These are phyloP conservation scores for Brachypalpus laphriformis DNA, from an alignment of 2,888 invertebrate species.

Conservation along the genomic window DNA sequence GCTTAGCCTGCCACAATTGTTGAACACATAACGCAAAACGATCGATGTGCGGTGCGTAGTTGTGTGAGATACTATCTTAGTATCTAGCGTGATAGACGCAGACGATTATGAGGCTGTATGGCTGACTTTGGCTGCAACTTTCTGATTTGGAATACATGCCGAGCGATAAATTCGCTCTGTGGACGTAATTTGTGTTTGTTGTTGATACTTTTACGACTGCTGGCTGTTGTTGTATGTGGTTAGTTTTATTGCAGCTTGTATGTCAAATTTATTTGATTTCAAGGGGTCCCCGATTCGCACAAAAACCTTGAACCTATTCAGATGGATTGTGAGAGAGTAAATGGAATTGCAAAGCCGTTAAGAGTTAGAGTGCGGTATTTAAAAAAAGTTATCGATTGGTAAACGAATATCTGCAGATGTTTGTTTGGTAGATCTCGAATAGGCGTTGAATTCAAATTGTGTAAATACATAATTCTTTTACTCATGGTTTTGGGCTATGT, in stretches of 20 bases:
- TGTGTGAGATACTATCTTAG: slow-evolving; percentile 56
- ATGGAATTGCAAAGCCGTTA: slow-evolving; percentile 6
- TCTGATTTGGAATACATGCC: slow-evolving; percentile 71
- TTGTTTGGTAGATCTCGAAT: no score
- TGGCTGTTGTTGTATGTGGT: slow-evolving; percentile 53
- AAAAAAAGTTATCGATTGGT: slow-evolving; percentile 13
- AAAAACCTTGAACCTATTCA: slow-evolving; percentile 69
- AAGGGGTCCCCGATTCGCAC: slow-evolving; percentile 65
- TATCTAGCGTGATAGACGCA: slow-evolving; percentile 32
- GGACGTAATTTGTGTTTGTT: slow-evolving; percentile 67
- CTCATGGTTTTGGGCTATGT: no score
- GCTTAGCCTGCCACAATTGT: slow-evolving; percentile 48
- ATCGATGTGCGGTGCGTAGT: slow-evolving; percentile 54
- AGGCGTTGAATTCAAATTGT: no score
- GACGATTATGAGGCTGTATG: slow-evolving; percentile 20
- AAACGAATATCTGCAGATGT: no score
- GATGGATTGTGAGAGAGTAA: slow-evolving; percentile 45
- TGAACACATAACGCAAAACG: slow-evolving; percentile 63
- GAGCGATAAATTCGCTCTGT: slow-evolving; percentile 67
- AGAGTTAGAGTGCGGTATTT: not conserved
- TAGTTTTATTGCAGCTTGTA: slow-evolving; percentile 41
- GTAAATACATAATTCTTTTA: no score
- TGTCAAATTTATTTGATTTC: slow-evolving; percentile 73
- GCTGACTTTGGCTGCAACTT: slow-evolving; percentile 46
- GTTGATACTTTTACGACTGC: slow-evolving; percentile 58